These are phyloP conservation scores for Lapara coniferarum DNA, from an alignment of 2,888 invertebrate genomes.

Conservation along the genomic window DNA sequence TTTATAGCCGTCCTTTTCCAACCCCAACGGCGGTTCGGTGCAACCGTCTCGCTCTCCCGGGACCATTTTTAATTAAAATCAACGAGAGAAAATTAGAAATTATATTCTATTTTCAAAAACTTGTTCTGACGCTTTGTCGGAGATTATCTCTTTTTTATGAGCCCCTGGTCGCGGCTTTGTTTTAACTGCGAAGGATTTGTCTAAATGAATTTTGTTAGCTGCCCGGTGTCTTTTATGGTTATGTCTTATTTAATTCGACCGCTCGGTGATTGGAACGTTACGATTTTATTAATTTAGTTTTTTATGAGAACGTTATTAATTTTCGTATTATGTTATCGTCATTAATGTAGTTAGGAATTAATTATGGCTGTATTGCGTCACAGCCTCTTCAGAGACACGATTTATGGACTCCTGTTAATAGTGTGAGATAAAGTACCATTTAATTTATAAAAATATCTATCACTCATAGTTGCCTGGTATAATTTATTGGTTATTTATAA, in stretches of 20 bases:
- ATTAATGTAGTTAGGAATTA: conserved; percentile 23
- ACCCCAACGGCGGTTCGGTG: conserved; percentile 56
- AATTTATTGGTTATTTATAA: conserved; percentile 15
- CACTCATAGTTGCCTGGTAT: neutral
- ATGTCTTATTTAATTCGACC: conserved; percentile 70
- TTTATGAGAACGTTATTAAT: conserved; percentile 31
- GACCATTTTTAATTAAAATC: conserved; percentile 84
- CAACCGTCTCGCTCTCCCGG: conserved; percentile 72
- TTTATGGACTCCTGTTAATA: conserved; percentile 2
- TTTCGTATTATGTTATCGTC: conserved; percentile 29
- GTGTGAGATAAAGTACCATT: conserved; percentile 2
- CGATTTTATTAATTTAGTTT: conserved; percentile 47
- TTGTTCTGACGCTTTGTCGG: conserved; percentile 81
- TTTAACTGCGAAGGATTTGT: conserved; percentile 77
- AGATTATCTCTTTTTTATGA: conserved; percentile 83
- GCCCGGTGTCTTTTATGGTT: conserved; percentile 58
- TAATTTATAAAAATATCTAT: conserved; percentile 5
- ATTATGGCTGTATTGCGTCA: conserved; percentile 23
- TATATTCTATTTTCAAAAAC: conserved; percentile 84
- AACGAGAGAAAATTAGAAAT: conserved; percentile 83
- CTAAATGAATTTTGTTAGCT: conserved; percentile 71
- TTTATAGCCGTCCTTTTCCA: conserved; percentile 77
- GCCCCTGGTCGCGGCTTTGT: conserved; percentile 78
- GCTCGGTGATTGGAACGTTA: conserved; percentile 65
- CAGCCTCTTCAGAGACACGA: conserved; percentile 11